Conservation (phyloP, 2,113 vertebrate genomes). For the Elaphurus davidianus region DNA sequence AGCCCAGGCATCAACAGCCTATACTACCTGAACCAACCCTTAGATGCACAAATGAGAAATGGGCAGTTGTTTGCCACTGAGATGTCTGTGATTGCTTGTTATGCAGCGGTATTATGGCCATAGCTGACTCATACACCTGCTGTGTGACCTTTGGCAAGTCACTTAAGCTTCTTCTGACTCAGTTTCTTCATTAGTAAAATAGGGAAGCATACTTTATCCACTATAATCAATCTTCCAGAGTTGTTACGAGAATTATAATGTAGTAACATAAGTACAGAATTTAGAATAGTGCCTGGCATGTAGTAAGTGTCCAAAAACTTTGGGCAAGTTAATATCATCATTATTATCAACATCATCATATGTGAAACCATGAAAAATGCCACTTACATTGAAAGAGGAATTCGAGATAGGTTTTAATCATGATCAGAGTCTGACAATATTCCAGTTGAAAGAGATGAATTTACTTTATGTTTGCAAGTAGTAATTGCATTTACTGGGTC, state of each 20-base stretch:
- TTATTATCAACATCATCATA: not conserved
- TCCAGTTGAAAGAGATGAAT: not conserved
- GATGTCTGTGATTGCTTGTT: not conserved
- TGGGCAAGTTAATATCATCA: not conserved
- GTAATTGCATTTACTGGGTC: not conserved
- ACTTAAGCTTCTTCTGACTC: not conserved
- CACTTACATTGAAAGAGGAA: not conserved
- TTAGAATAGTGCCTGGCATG: not conserved
- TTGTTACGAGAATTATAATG: not conserved
- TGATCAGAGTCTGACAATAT: not conserved
- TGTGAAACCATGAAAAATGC: not conserved
- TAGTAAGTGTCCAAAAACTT: not conserved
- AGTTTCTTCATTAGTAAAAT: not conserved
- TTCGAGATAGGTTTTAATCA: not conserved
- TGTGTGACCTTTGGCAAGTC: not conserved
- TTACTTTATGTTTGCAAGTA: not conserved
- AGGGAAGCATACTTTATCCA: not conserved
- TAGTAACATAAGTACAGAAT: not conserved
- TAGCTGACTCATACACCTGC: not conserved
- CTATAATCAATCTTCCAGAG: not conserved
- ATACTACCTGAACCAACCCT: too few species aligned
- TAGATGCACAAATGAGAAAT: not conserved
- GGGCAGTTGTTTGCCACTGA: not conserved
- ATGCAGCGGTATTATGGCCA: accelerated
- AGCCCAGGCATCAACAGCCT: not conserved